Evolutionary conservation across 2,113 vertebrate species (phyloP), one percentile per base, ranked within the genome.

Genomic region (Setophaga coronata): DNA sequence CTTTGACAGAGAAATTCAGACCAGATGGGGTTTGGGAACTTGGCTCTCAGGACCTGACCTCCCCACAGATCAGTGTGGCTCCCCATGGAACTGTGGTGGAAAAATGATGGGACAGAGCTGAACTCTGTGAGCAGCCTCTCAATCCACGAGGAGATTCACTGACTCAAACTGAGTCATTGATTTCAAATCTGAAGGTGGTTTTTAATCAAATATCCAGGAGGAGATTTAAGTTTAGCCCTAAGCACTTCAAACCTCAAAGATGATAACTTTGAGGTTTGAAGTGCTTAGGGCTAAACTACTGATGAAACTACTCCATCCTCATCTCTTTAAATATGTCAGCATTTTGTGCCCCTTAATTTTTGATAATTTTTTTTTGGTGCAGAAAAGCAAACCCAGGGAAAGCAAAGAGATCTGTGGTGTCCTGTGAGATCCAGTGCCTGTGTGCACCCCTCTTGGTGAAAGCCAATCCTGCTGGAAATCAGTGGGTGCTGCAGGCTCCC

Each of bases 11-110:
- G 58, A 47, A 81, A 38, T 42, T 73, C 2, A 1, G 36, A 31
- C 10, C 29, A 23, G 33, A 42, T 0, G 3, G 20, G 2, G 0
- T 54, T 73, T 36, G 89, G 53, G 56, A 66, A 25, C 23, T 67
- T 0, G 0, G 19, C 15, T 71, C 16, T 38, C 10, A 6, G 16
- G 15, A 13, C 53, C 64, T 7, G 0, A 18, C 9, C 33, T 53
- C 78, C 33, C 33, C 1, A 1, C 1, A 7, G 65, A 13, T 12
- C 48, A 42, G 21, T 6, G 4, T 1, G 3, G 24, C 17, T 73
- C 7, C 40, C 11, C 5, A 12, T 1, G 11, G 33, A 28, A 8
- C 69, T 18, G 40, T 2, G 3, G 7, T 21, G 47, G 31, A 23
- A 15, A 56, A 85, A 33, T 5, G 0, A 0, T 9, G 21, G 40